phyloP scores from a whole-genome alignment of 2,888 invertebrate species.

The Gisinianus flammeolus region DNA sequence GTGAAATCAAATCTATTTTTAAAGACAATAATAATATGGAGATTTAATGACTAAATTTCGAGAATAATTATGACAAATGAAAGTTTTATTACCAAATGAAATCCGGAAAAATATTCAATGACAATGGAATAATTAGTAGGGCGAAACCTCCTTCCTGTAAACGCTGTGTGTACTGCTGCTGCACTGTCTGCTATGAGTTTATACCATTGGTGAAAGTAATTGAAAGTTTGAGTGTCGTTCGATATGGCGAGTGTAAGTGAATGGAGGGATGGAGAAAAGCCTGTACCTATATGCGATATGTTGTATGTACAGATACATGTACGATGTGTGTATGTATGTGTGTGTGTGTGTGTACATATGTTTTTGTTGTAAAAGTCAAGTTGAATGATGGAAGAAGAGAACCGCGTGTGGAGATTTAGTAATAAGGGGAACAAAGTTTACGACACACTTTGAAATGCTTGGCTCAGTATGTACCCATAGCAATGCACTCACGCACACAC shows the following conservation, averaged over 20 bases:
- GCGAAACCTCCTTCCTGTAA: too few relatives aligned
- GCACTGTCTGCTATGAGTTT: too few relatives aligned
- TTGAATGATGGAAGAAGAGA: slow-evolving; percentile 1
- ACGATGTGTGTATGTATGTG: not conserved
- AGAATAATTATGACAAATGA: too few relatives aligned
- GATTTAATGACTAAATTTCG: not conserved
- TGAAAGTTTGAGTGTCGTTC: slow-evolving; percentile 16
- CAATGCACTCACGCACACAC: too few relatives aligned
- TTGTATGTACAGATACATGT: too few relatives aligned
- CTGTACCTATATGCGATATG: not conserved
- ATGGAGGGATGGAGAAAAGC: not conserved
- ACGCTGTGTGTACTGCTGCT: too few relatives aligned
- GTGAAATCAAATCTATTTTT: not conserved
- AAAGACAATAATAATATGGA: not conserved
- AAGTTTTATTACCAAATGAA: too few relatives aligned
- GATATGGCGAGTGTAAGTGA: not conserved
- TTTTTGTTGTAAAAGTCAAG: slow-evolving; percentile 4
- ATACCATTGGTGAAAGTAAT: slow-evolving; percentile 1
- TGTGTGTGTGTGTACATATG: too few relatives aligned
- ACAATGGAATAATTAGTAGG: not conserved
- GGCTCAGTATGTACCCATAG: too few relatives aligned
- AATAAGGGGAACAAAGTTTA: slow-evolving; percentile 29
- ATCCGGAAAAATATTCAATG: not conserved
- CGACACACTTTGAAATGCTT: not conserved
- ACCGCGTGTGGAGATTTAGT: slow-evolving; percentile 23